Evolutionary conservation across 2,888 invertebrate genomes (phyloP).

Genomic region (Ophion costatus): DNA sequence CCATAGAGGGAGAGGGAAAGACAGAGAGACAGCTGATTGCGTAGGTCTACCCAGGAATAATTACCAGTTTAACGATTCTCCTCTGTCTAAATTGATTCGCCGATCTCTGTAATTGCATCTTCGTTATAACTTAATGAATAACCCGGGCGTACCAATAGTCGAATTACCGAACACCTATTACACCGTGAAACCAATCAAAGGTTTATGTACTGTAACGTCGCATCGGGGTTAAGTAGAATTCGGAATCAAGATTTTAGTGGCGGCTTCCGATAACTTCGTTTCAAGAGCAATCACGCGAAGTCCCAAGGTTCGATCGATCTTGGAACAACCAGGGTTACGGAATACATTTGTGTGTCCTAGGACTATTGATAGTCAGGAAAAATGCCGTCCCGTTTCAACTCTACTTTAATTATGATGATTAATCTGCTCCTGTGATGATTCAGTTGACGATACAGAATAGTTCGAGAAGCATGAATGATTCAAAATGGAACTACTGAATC

Average conservation of each 20-base stretch:
- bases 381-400: background rate
- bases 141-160: slow-evolving; percentile 36
- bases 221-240: background rate
- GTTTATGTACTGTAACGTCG: slow-evolving; percentile 6
- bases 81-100: slow-evolving; percentile 57
- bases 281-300: slow-evolving; percentile 4
- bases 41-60: slow-evolving; percentile 25
- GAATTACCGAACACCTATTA: slow-evolving; percentile 50
- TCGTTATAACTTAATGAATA: slow-evolving; percentile 51
- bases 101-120: slow-evolving; percentile 51
- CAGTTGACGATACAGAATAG: background rate
- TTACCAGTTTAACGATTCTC: slow-evolving; percentile 50
- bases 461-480: background rate
- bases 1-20: background rate
- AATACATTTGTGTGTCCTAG: too few species aligned
- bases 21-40: background rate
- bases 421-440: background rate
- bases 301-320: background rate
- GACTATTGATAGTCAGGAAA: too few species aligned
- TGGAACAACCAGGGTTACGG: background rate
- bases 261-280: slow-evolving; percentile 5
- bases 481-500: background rate
- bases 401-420: background rate
- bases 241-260: slow-evolving; percentile 17
- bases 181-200: slow-evolving; percentile 15